Conservation (phyloP, 1,140 invertebrate species). For the Philotrypesis tridentata region DNA sequence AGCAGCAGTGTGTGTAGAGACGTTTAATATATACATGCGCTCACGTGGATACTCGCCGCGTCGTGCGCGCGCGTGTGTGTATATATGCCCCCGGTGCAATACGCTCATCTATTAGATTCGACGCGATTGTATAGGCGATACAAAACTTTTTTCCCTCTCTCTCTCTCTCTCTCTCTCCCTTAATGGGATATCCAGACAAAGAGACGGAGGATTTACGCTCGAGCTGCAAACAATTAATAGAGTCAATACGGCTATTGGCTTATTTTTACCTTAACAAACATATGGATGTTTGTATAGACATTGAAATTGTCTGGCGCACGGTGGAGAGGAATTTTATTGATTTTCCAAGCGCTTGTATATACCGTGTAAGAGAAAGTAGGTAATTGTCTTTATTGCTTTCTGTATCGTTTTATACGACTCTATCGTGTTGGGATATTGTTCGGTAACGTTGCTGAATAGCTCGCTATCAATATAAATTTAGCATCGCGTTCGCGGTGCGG, state of each 20-base stretch:
- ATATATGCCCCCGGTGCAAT: background rate
- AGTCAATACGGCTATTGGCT: background rate
- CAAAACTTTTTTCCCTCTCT: slow-evolving; percentile 2
- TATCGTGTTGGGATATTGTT: background rate
- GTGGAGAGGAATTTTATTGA: background rate
- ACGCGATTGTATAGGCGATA: slow-evolving; percentile 1
- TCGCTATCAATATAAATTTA: too few relatives aligned
- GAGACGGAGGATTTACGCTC: background rate
- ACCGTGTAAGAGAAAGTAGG: background rate
- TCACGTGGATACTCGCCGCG: too few relatives aligned
- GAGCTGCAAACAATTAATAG: background rate
- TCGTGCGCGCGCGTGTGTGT: background rate
- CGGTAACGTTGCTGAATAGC: background rate
- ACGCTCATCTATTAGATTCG: background rate
- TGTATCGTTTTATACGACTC: background rate
- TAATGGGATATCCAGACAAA: background rate
- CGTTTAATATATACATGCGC: too few relatives aligned
- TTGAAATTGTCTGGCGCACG: background rate
- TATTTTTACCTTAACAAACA: background rate
- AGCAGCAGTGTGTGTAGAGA: background rate
- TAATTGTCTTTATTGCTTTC: slow-evolving; percentile 21
- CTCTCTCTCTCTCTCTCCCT: too few relatives aligned
- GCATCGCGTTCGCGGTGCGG: too few relatives aligned
- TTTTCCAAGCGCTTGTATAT: background rate
- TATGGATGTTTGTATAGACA: background rate